Evolutionary conservation across 35 echinoderm and acorn worm genomes (phyloP), one percentile per base, ranked within the genome.

Genomic region (Patiria miniata): DNA sequence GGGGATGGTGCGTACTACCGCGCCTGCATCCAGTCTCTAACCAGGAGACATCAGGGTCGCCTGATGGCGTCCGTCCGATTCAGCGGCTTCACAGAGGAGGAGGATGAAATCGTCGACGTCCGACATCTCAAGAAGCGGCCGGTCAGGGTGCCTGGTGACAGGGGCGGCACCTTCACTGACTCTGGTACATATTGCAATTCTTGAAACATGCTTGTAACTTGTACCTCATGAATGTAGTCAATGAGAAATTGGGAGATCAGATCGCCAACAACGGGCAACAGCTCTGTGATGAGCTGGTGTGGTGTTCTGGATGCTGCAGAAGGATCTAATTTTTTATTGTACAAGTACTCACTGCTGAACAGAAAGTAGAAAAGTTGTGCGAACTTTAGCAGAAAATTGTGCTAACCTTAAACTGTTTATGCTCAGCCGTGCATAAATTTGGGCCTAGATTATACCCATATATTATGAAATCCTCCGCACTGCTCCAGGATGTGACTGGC

Each of bases 31-130:
- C 21, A 29, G 2, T 61, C 56, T 5, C 82, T 94, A 16, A 40
- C 36, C 61, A 85, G 21, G 37, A 42, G 81, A 36, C 29, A 68
- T 7, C 56, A 81, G 39, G 82, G 87, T 22, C 6, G 39, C 38
- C 7, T 34, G 39, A 50, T 77, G 37, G 89, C 86, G 22, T 32
- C 42, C 23, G 93, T 95, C 22, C 59, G 52, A 79, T 95, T 86
- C 79, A 81, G 69, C 21, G 93, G 86, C 40, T 95, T 83, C 77
- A 79, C 85, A 32, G 78, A 80, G 34, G 93, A 95, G 15, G 93
- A 95, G 1, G 91, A 95, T 95, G 93, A 91, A 84, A 54, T 39
- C 2, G 83, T 95, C 12, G 37, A 87, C 14, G 14, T 88, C 7
- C 22, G 6, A 2, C 30, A 83, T 78, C 73, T 95, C 7, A 95